Base-by-base conservation (phyloP, 2,888 invertebrate species). In the Eristalinus aeneus region DNA sequence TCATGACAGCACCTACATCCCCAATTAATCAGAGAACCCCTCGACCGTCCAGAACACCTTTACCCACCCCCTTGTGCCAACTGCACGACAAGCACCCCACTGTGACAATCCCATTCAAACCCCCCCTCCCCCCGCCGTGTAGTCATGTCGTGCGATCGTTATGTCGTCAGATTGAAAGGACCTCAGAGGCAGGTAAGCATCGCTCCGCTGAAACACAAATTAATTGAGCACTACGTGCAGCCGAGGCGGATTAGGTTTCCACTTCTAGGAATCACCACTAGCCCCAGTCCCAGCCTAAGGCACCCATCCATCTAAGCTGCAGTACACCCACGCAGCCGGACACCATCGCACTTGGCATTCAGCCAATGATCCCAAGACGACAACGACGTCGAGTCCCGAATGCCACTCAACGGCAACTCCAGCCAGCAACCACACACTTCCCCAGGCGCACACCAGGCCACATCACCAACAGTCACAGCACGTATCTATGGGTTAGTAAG, bases 321-420 rank as follows among this genome's bases (percentile, higher is more conserved):
- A 46, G 46, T 71, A 64, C 86, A 82, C 86, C 86, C 82, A 86
- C 86, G 86, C 86, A 86, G 86, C 82, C 82, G 86, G 86, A 86
- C 86, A 82, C 78, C 63, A 54, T 61, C 12, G 69, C 56, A 82
- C 77, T 82, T 86, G 69, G 86, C 78, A 86, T 86, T 82, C 86
- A 82, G 53, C 16, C 61, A 56, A 32, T 74, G 78, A 64, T 82
- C 68, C 9, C 12, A 5, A 27, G 27, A 27, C 27, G 27, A 27
- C 27, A 27, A 27, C 27, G 27, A 27, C 39, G 12, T 6, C 46
- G 46, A 46, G 8, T 46, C 46, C 46, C 46, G 16, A 46, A n/a
- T 46, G 16, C 46, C 46, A 16, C 16, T 46, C n/a, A 12, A n/a
- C 27, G 39, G n/a, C 46, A 46, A 8, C 46, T 46, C 46, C 46